phyloP scores from a whole-genome alignment of 2,888 invertebrate genomes.

The Hyppa rectilinea region DNA sequence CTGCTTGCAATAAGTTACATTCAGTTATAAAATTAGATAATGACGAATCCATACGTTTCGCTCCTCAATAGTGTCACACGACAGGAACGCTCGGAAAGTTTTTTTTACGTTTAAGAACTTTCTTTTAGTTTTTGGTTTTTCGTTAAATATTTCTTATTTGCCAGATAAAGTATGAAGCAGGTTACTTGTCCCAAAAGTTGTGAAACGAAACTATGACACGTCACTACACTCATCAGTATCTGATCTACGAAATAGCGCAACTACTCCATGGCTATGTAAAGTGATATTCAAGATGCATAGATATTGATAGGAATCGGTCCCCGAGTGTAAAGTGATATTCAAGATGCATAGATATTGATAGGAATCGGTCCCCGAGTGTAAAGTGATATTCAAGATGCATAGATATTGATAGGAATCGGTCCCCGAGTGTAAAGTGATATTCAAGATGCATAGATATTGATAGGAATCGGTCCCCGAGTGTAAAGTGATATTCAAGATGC shows the following conservation, averaged over 20 bases:
- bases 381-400: background rate
- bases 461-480: background rate
- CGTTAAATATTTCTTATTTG: background rate
- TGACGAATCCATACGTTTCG: slow-evolving; percentile 34
- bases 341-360: background rate
- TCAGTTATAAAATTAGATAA: slow-evolving; percentile 50
- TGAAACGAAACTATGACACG: background rate
- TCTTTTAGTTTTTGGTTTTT: too few relatives aligned
- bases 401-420: background rate
- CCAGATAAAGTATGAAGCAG: too few relatives aligned
- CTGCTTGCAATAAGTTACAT: background rate
- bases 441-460: background rate
- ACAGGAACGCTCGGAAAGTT: slow-evolving; percentile 17
- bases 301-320: background rate
- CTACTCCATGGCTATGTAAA: background rate
- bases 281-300: background rate
- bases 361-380: background rate
- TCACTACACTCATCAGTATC: background rate
- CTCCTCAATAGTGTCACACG: background rate
- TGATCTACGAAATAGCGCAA: background rate
- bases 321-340: background rate
- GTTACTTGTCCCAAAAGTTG: too few relatives aligned
- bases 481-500: background rate
- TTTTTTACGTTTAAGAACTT: background rate
- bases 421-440: background rate